These are phyloP conservation scores for Itoplectis maculator DNA, from an alignment of 2,888 invertebrate species.

Conservation along the genomic window DNA sequence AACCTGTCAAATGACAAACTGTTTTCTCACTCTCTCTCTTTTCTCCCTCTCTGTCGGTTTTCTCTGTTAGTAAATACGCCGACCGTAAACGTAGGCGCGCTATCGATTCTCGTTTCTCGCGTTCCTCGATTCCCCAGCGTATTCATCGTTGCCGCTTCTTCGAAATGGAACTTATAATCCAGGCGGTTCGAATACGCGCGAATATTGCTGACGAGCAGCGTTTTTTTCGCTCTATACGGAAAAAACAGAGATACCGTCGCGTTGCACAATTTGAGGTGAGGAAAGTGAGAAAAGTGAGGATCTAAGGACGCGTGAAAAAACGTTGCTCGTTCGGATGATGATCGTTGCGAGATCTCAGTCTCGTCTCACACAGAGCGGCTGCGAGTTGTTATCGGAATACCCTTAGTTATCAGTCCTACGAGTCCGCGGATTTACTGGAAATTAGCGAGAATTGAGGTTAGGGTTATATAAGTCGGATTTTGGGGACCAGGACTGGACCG, in stretches of 20 bases:
- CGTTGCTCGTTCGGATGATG: too few relatives aligned
- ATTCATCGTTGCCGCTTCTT: neutral
- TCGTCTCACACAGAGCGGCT: too few relatives aligned
- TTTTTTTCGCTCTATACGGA: too few relatives aligned
- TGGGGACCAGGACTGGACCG: too few relatives aligned
- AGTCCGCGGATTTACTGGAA: neutral
- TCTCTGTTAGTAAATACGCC: constrained; percentile 4
- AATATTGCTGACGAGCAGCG: neutral
- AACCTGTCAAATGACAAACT: neutral
- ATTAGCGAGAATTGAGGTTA: constrained; percentile 21
- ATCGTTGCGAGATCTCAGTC: too few relatives aligned
- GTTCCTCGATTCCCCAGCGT: neutral
- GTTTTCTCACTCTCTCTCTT: neutral
- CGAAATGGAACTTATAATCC: neutral
- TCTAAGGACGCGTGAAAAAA: too few relatives aligned
- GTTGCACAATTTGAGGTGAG: too few relatives aligned
- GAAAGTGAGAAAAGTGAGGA: too few relatives aligned
- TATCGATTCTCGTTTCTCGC: neutral
- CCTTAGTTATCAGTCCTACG: too few relatives aligned
- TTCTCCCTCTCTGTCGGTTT: too few relatives aligned
- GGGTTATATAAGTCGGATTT: neutral
- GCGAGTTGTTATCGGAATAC: neutral
- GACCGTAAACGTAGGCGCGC: constrained; percentile 6
- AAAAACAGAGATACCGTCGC: too few relatives aligned
- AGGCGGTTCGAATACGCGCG: neutral